phyloP scores from a whole-genome alignment of 2,888 invertebrate genomes.

The Phalangium opilio region DNA sequence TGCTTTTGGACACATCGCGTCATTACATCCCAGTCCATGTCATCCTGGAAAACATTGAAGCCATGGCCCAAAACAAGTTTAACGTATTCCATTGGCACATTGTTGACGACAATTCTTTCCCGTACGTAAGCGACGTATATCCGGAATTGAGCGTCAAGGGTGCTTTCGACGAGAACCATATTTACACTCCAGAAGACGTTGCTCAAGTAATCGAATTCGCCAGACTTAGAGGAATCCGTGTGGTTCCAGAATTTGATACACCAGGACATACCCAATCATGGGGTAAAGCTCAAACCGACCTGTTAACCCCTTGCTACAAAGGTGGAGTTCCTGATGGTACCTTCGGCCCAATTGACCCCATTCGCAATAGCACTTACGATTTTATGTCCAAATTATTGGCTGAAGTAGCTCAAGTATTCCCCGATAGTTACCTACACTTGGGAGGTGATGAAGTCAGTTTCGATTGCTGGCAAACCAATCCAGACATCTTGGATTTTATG shows the following conservation, averaged over 20 bases:
- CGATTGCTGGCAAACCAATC: conserved; percentile 42
- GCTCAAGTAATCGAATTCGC: conserved; percentile 57
- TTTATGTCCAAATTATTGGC: conserved; percentile 31
- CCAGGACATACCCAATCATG: conserved; percentile 78
- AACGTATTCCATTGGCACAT: conserved; percentile 81
- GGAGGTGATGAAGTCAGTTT: conserved; percentile 39
- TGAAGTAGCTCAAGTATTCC: conserved; percentile 33
- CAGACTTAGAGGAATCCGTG: conserved; percentile 62
- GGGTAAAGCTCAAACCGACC: conserved; percentile 55
- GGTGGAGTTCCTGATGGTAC: conserved; percentile 39
- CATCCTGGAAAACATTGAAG: conserved; percentile 49
- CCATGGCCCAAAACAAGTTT: conserved; percentile 74
- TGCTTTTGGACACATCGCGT: conserved; percentile 75
- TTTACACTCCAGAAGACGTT: conserved; percentile 50
- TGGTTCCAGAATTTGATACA: conserved; percentile 78
- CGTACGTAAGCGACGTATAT: conserved; percentile 42
- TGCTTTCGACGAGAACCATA: conserved; percentile 46
- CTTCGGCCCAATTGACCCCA: conserved; percentile 66
- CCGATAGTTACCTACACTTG: conserved; percentile 36
- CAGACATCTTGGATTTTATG: conserved; percentile 47
- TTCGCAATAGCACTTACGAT: conserved; percentile 27
- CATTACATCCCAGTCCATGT: conserved; percentile 57
- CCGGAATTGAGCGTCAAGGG: conserved; percentile 36
- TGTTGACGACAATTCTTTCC: conserved; percentile 83
- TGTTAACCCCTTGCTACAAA: conserved; percentile 56